phyloP scores from a whole-genome alignment of 2,888 invertebrate species.

The Dryadula phaetusa region DNA sequence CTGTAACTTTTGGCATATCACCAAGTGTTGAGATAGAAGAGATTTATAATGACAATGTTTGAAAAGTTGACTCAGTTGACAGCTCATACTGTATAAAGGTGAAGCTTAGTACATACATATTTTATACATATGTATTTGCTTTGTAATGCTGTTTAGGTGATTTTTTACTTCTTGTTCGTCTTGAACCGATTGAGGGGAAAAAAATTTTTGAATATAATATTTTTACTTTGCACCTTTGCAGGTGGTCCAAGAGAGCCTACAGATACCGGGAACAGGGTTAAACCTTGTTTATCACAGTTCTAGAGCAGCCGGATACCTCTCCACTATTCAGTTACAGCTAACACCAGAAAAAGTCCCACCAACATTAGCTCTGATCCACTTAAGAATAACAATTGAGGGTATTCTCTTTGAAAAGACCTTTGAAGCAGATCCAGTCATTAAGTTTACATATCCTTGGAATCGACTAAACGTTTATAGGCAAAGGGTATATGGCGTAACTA shows the following conservation, averaged over 20 bases:
- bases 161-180: neutral
- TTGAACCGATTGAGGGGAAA: no score
- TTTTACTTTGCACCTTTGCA: constrained; percentile 55
- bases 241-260: constrained; percentile 97
- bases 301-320: constrained; percentile 95
- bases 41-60: constrained; percentile 30
- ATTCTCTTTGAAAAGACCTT: constrained; percentile 96
- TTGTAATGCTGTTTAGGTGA: neutral
- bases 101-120: neutral
- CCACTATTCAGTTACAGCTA: constrained; percentile 95
- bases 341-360: constrained; percentile 93
- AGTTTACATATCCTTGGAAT: constrained; percentile 99
- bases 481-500: constrained; percentile 97
- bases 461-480: constrained; percentile 97
- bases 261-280: constrained; percentile 97
- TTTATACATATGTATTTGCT: neutral
- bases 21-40: constrained; percentile 24
- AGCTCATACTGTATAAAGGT: neutral
- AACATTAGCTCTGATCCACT: constrained; percentile 93
- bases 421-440: constrained; percentile 98
- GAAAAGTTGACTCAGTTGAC: constrained; percentile 22
- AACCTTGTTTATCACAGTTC: constrained; percentile 98
- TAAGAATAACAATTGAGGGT: constrained; percentile 97
- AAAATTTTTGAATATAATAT: neutral
- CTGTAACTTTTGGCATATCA: constrained; percentile 27